These are phyloP conservation scores for Tokudaia tokunoshimensis DNA, from an alignment of 2,797 vertebrate genomes.

Conservation along the genomic window DNA sequence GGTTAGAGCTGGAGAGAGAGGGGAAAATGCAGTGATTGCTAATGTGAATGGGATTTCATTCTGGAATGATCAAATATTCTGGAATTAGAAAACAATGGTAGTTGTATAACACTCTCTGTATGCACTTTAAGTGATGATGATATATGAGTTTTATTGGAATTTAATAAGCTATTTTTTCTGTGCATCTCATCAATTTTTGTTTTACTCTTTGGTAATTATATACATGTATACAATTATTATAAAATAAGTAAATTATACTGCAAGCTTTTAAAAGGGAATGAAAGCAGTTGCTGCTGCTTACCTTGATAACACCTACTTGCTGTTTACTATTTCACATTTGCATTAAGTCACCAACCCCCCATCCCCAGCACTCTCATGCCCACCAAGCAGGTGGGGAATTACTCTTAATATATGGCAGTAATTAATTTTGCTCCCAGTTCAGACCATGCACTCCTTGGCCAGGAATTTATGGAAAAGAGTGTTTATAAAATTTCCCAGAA, in stretches of 20 bases:
- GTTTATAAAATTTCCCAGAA: not conserved
- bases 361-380: not conserved
- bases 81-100: slow-evolving; percentile 15
- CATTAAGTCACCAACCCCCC: not conserved
- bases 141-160: not conserved
- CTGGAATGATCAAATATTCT: not conserved
- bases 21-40: not conserved
- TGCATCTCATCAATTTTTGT: not conserved
- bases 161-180: not conserved
- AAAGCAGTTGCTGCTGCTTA: not conserved
- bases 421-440: not conserved
- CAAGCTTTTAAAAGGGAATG: not conserved
- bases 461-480: not conserved
- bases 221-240: not conserved
- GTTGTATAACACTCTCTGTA: not conserved
- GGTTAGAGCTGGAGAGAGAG: not conserved
- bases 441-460: not conserved
- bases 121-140: not conserved
- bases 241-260: not conserved
- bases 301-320: not conserved
- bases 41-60: not conserved
- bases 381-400: not conserved
- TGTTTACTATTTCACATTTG: not conserved
- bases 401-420: not conserved
- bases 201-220: not conserved